A percentile compares a stretch with the other conserved stretches of the same genome.
Evolutionary conservation across 2,113 vertebrate genomes (phyloP).

Genomic region (Mohoua ochrocephala): DNA sequence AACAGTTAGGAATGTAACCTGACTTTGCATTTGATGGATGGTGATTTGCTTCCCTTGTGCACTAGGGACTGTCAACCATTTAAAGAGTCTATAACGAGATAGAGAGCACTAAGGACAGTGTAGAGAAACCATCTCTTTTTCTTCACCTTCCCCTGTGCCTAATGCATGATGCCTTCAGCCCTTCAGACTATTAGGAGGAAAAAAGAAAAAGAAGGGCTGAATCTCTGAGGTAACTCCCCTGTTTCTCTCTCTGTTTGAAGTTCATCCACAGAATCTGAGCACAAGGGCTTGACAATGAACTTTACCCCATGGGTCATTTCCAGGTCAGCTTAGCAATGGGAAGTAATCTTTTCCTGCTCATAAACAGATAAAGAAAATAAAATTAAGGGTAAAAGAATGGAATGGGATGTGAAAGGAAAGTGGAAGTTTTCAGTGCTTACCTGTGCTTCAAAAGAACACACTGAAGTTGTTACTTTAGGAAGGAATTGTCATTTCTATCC

Average conservation of each 20-base stretch:
- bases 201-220: background rate
- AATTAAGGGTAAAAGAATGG: background rate
- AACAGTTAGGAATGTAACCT: background rate
- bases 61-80: background rate
- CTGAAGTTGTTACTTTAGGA: background rate
- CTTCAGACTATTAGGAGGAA: background rate
- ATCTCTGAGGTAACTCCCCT: background rate
- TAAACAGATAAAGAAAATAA: background rate
- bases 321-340: background rate
- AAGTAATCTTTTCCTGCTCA: background rate
- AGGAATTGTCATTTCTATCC: background rate
- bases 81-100: rapidly evolving
- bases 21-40: background rate
- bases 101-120: background rate
- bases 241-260: background rate
- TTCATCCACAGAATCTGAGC: background rate
- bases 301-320: background rate
- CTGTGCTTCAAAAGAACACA: background rate
- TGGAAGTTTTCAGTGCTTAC: background rate
- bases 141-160: background rate
- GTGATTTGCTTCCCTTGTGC: background rate
- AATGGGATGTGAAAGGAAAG: background rate
- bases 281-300: background rate
- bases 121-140: background rate
- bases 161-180: background rate